Evolutionary conservation across 2,113 vertebrate species (phyloP).

Genomic region (Callaeas wilsoni): DNA sequence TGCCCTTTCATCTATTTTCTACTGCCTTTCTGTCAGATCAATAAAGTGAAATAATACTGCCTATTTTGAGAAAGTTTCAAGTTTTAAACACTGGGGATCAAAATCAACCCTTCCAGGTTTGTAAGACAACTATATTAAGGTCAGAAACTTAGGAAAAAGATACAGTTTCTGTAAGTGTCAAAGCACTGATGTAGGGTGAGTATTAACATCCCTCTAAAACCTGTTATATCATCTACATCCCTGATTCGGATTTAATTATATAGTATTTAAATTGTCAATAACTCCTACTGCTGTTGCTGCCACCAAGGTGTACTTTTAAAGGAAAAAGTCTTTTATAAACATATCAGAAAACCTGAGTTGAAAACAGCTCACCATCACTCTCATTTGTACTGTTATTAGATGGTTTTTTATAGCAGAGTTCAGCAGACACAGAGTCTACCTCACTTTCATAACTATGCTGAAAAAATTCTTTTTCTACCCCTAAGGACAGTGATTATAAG

Average conservation of each 20-base stretch:
- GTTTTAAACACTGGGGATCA: not conserved
- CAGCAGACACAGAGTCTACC: not conserved
- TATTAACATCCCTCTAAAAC: not conserved
- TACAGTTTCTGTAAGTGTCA: not conserved
- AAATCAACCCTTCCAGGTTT: not conserved
- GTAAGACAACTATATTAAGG: not conserved
- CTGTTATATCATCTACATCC: not conserved
- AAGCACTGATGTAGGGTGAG: not conserved
- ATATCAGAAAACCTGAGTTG: not conserved
- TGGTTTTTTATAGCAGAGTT: not conserved
- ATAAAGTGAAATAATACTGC: not conserved
- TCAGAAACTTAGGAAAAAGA: not conserved
- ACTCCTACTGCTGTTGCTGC: not conserved
- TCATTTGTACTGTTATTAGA: not conserved
- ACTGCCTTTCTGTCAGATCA: not conserved
- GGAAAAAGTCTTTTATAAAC: not conserved
- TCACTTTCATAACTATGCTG: not conserved
- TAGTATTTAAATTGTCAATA: not conserved
- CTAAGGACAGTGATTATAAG: not conserved
- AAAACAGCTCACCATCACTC: not conserved
- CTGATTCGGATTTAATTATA: not conserved
- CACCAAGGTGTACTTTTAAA: not conserved
- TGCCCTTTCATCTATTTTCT: not conserved
- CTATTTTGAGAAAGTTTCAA: not conserved
- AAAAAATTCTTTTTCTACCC: not conserved